Percentiles rank a stretch among this genome's conserved stretches.
Evolutionary conservation across 1,140 invertebrate genomes (phyloP).

Genomic region (Pseudomyrmex pallidus): DNA sequence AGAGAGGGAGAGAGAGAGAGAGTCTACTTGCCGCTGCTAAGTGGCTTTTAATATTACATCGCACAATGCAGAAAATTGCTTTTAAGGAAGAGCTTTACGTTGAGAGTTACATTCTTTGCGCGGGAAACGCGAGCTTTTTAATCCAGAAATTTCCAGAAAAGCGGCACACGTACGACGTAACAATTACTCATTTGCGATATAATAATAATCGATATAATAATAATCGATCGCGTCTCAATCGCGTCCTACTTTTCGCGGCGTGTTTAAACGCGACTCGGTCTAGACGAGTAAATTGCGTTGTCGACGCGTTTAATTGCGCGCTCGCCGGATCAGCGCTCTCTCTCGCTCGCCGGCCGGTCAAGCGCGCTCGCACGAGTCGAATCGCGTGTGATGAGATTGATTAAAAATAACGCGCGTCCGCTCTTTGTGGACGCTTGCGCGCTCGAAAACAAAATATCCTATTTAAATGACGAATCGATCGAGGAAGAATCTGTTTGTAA

Average conservation of each 20-base stretch:
- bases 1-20: too few species aligned
- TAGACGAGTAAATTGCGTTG: slow-evolving; percentile 56
- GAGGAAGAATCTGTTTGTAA: neutral
- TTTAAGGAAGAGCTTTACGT: slow-evolving; percentile 1
- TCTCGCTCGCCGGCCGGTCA: neutral
- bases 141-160: slow-evolving; percentile 42
- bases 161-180: neutral
- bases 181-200: slow-evolving; percentile 11
- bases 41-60: slow-evolving; percentile 33
- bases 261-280: neutral
- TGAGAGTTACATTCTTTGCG: neutral
- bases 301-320: slow-evolving; percentile 55
- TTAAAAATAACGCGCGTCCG: slow-evolving; percentile 31
- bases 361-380: slow-evolving; percentile 36
- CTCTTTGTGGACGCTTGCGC: neutral
- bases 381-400: slow-evolving; percentile 16
- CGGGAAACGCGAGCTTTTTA: slow-evolving; percentile 22
- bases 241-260: slow-evolving; percentile 49
- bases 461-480: slow-evolving; percentile 1
- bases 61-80: slow-evolving; percentile 12
- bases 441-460: slow-evolving; percentile 13
- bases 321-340: slow-evolving; percentile 12
- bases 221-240: slow-evolving; percentile 42
- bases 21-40: slow-evolving; percentile 7
- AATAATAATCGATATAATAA: too few species aligned